Conservation (phyloP, 2,113 vertebrate species). For the Rallus limicola region DNA sequence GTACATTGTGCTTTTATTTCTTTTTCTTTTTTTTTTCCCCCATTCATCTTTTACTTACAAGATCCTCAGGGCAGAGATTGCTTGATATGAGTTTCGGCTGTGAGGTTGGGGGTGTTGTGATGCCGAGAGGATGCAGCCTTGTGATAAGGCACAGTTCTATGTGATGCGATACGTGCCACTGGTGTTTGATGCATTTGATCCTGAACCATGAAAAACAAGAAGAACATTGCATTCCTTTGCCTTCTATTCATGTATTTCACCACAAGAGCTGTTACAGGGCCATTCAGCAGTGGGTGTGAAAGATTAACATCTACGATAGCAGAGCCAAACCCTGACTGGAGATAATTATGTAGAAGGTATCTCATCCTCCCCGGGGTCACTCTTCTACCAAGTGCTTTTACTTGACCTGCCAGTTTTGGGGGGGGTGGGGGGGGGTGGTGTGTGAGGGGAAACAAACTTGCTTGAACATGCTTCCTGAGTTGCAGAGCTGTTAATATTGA, state of each 20-base stretch:
- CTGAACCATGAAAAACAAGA: not conserved
- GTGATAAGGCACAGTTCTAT: not conserved
- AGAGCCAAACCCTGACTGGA: constrained; percentile 18
- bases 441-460: not conserved
- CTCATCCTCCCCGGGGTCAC: constrained; percentile 53
- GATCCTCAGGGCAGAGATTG: constrained; percentile 38
- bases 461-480: not conserved
- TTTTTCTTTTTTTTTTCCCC: rapidly evolving
- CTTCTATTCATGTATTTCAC: not conserved
- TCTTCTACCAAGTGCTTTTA: constrained; percentile 12
- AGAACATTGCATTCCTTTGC: constrained; percentile 16
- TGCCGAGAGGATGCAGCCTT: constrained; percentile 1
- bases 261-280: not conserved
- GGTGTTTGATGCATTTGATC: not conserved
- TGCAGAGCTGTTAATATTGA: constrained; percentile 8
- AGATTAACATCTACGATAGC: not conserved
- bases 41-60: not conserved
- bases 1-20: rapidly evolving
- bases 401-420: not conserved
- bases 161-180: not conserved
- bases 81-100: not conserved
- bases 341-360: constrained; percentile 13
- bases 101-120: not conserved
- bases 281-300: not conserved
- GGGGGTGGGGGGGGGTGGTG: not conserved